Base-by-base conservation (phyloP, 2,888 invertebrate species). In the Cistogaster globosa region DNA sequence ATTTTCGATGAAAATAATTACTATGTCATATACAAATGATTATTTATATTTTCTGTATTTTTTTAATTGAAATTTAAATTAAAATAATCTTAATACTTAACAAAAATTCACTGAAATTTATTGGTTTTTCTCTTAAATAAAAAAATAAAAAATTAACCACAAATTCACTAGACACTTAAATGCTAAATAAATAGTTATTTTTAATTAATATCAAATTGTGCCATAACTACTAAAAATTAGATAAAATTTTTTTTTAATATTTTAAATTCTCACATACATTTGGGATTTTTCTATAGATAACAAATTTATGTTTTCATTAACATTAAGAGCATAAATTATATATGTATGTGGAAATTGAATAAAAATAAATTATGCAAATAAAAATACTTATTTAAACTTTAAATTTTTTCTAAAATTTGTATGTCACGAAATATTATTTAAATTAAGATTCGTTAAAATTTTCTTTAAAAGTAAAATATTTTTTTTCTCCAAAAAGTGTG, bases 281-380 rank as follows among this genome's bases (percentile, higher is more conserved):
- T 77, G 77, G 65, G 65, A 45, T 53, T 77, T 67, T 26, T 36
- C 60, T 58, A 58, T 51, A n/a, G 57, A 75, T 76, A 42, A 60
- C 67, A 77, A 67, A 83, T 83, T 77, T 42, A 67, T 62, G 67
- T 45, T 57, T 51, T 77, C 67, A 77, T 83, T 76, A 71, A 69
- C 18, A 42, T 51, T 67, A 60, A 72, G 65, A 67, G 72, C 67
- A 36, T 60, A 53, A 60, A 80, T 74, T 67, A 63, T 63, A 71
- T 58, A 72, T 62, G 16, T 55, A 55, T 63, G 26, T n/a, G 14
- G 6, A 32, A 32, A 32, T 32, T 32, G 1, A 7, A 48, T n/a
- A 48, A 48, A 6, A 16, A 48, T n/a, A 14, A 48, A 6, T n/a
- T 1, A n/a, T n/a, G 14, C 48, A 48, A 48, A 12, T n/a, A 48